phyloP scores from a whole-genome alignment of 2,888 invertebrate species.

The Galeopsomyia nigrocyanea region DNA sequence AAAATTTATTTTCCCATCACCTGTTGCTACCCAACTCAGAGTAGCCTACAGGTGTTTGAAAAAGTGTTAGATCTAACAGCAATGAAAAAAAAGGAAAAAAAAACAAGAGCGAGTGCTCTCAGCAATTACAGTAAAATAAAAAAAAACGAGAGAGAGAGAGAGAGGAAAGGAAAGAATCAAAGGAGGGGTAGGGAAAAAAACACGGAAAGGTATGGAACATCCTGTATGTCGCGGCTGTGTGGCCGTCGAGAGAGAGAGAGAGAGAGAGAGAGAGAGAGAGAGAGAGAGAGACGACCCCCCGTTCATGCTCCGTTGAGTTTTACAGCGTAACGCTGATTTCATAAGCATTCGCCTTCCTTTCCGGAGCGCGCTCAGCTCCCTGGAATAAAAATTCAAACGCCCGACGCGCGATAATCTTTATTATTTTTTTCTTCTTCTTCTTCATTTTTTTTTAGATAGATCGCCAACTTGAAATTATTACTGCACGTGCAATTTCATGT shows the following conservation, averaged over 20 bases:
- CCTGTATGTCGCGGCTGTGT: slow-evolving; percentile 53
- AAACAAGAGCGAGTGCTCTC: slow-evolving; percentile 16
- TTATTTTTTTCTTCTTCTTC: slow-evolving; percentile 13
- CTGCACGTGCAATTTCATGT: slow-evolving; percentile 1
- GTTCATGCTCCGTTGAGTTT: slow-evolving; percentile 60
- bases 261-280: no score
- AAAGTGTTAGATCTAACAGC: slow-evolving; percentile 37
- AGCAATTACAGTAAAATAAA: slow-evolving; percentile 30
- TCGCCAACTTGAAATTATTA: slow-evolving; percentile 28
- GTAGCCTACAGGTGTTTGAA: slow-evolving; percentile 47
- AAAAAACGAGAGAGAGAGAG: slow-evolving; percentile 2
- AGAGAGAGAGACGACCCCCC: slow-evolving; percentile 51
- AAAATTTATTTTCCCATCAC: slow-evolving; percentile 45
- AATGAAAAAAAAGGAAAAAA: neutral
- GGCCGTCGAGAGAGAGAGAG: slow-evolving; percentile 19
- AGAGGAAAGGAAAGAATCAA: slow-evolving; percentile 40
- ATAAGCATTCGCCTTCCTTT: slow-evolving; percentile 59
- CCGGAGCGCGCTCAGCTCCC: slow-evolving; percentile 37
- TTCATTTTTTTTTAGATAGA: neutral
- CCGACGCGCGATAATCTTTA: slow-evolving; percentile 41
- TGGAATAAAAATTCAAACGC: slow-evolving; percentile 38
- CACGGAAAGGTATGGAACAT: slow-evolving; percentile 61
- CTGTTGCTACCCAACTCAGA: slow-evolving; percentile 10
- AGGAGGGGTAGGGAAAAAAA: slow-evolving; percentile 48
- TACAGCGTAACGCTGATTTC: slow-evolving; percentile 64